Percentiles rank a stretch among this genome's conserved stretches.
Evolutionary conservation across 1,140 invertebrate species (phyloP).

Genomic region (Chlorops oryzae): DNA sequence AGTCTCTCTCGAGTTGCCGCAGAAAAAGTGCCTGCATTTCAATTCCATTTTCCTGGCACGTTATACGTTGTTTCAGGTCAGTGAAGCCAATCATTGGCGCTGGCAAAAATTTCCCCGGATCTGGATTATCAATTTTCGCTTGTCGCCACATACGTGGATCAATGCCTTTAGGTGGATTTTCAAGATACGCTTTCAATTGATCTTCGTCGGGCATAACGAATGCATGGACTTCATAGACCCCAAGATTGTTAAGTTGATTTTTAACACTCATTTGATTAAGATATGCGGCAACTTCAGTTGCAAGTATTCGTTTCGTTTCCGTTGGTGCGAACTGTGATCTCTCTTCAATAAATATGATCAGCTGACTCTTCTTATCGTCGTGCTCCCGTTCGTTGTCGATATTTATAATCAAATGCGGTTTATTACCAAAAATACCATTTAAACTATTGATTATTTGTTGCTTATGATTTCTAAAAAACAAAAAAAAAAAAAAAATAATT

Average conservation of each 20-base stretch:
- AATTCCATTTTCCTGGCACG: constrained; percentile 75
- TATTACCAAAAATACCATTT: constrained; percentile 67
- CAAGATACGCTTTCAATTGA: constrained; percentile 82
- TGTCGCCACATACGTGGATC: constrained; percentile 79
- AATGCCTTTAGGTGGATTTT: constrained; percentile 75
- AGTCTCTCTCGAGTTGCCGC: constrained; percentile 66
- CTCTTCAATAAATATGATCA: constrained; percentile 74
- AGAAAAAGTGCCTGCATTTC: constrained; percentile 70
- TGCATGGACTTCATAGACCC: constrained; percentile 58
- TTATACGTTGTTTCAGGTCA: constrained; percentile 68
- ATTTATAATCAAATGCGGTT: constrained; percentile 71
- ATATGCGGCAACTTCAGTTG: constrained; percentile 65
- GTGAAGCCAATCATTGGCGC: constrained; percentile 87
- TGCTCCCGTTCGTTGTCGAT: constrained; percentile 70
- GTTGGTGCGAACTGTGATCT: constrained; percentile 60
- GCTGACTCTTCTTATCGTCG: constrained; percentile 70
- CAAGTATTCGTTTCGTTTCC: constrained; percentile 61
- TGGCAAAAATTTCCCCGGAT: constrained; percentile 80
- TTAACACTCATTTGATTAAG: constrained; percentile 63
- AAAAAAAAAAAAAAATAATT: constrained; percentile 40
- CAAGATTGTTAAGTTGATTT: constrained; percentile 62
- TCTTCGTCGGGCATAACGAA: constrained; percentile 62
- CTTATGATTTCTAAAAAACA: constrained; percentile 57
- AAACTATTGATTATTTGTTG: constrained; percentile 64
- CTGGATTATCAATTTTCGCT: constrained; percentile 88